These are phyloP conservation scores for Adelognathus sp. DNA, from an alignment of 2,888 invertebrate genomes.

Conservation along the genomic window DNA sequence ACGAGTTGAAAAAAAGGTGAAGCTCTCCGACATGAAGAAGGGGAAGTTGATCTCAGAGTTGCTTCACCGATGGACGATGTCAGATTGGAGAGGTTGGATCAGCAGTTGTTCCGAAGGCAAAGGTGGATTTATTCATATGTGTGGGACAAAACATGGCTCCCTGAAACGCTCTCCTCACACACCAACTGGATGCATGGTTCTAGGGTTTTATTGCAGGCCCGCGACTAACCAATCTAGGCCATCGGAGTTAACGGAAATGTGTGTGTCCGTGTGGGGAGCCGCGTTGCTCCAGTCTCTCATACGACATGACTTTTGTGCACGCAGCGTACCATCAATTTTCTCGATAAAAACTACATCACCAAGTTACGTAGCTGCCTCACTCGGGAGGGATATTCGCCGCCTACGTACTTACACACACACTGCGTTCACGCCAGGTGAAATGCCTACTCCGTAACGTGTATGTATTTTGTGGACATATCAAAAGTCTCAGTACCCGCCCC, in stretches of 20 bases:
- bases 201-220: slow-evolving; percentile 6
- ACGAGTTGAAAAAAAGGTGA: slow-evolving; percentile 10
- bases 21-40: slow-evolving; percentile 5
- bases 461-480: background rate
- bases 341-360: slow-evolving; percentile 78
- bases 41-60: slow-evolving; percentile 15
- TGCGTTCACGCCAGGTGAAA: slow-evolving; percentile 9
- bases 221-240: slow-evolving; percentile 35
- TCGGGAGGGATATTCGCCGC: slow-evolving; percentile 20
- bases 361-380: slow-evolving; percentile 69
- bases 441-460: slow-evolving; percentile 22
- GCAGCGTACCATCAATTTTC: slow-evolving; percentile 69
- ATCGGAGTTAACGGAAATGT: slow-evolving; percentile 27
- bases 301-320: slow-evolving; percentile 56
- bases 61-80: slow-evolving; percentile 38
- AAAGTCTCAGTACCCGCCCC: slow-evolving; percentile 3
- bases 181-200: slow-evolving; percentile 41
- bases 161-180: slow-evolving; percentile 59
- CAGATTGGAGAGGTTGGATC: slow-evolving; percentile 46
- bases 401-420: slow-evolving; percentile 16
- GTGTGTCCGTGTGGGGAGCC: slow-evolving; percentile 42
- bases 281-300: slow-evolving; percentile 13
- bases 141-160: slow-evolving; percentile 67
- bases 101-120: slow-evolving; percentile 48
- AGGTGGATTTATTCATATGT: slow-evolving; percentile 70